A percentile compares a stretch with the other conserved stretches of the same genome.
These are phyloP conservation scores for Leptinotarsa undecemlineata DNA, from an alignment of 1,140 invertebrate species.

Conservation along the genomic window DNA sequence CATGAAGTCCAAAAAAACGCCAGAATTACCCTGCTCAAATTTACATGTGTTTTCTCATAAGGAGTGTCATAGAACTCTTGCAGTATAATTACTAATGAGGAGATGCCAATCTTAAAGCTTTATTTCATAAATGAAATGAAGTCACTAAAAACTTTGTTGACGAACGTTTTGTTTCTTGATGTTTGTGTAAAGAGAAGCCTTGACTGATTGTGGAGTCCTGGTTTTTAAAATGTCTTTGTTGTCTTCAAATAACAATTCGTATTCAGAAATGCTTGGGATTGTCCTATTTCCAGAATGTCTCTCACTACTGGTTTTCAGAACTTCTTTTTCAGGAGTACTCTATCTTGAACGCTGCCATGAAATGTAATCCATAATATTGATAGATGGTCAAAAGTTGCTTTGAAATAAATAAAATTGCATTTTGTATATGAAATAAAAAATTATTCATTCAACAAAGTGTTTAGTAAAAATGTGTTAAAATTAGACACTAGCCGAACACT, in stretches of 20 bases:
- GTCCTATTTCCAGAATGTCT: neutral
- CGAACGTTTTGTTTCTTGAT: slow-evolving; percentile 5
- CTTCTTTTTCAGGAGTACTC: slow-evolving; percentile 2
- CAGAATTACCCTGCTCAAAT: too few relatives aligned
- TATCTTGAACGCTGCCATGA: neutral
- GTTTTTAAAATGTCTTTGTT: neutral
- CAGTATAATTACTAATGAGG: too few relatives aligned
- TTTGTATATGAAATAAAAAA: too few relatives aligned
- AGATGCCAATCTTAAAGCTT: neutral
- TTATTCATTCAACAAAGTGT: too few relatives aligned
- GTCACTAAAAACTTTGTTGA: neutral
- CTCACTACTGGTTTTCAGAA: neutral
- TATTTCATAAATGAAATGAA: neutral
- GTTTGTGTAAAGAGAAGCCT: neutral
- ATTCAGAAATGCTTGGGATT: neutral
- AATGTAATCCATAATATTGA: neutral
- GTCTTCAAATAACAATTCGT: neutral
- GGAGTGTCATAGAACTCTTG: too few relatives aligned
- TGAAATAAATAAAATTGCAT: neutral
- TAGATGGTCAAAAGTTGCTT: neutral
- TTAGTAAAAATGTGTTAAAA: too few relatives aligned
- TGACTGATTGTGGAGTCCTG: neutral
- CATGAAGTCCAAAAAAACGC: too few relatives aligned
- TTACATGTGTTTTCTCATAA: too few relatives aligned
- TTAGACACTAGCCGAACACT: too few relatives aligned